Evolutionary conservation across 1,140 invertebrate species (phyloP), one percentile per base, ranked within the genome.

Genomic region (Musca domestica): DNA sequence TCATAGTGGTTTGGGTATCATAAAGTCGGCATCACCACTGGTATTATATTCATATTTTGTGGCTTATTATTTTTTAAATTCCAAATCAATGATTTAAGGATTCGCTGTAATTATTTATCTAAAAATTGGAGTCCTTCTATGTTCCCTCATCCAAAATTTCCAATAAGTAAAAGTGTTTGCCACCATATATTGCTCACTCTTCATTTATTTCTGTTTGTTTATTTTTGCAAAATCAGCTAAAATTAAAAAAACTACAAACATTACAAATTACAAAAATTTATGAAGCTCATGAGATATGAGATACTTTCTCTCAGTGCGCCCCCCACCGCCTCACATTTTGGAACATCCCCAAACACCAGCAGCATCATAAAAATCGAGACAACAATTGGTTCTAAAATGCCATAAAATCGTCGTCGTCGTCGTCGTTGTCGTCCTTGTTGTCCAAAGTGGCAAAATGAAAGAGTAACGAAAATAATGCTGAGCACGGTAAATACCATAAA

Each of bases 191-290:
- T 34, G 1, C 3, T 58, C 20, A 20, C 20, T 22, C 20, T 58
- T 20, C 5, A 9, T 64, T 64, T 47, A 17, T 47, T 47, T 64
- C 2, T 64, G 17, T 14, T 17, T 19, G 0, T 51, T 51, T 51
- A 17, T 27, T 27, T 58, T 41, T 61, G 56, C 56, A 34, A 61
- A 61, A 61, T 61, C 56, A 61, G 56, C 56, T 61, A 61, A 61
- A 61, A 17, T 61, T 41, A 27, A 19, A 61, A 30, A 3, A 58
- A 58, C 54, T 61, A 61, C 19, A 61, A 61, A 61, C 56, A 61
- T 61, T 41, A 61, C 56, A 61, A 61, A 61, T 61, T 61, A 34
- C 27, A 61, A 61, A 27, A 61, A 61, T 61, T 61, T 61, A 61
- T 61, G 56, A 61, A 61, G 41, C 56, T 41, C 56, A 61, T 61